Conservation (phyloP, 1,140 invertebrate genomes). For the Goniozus legneri region DNA sequence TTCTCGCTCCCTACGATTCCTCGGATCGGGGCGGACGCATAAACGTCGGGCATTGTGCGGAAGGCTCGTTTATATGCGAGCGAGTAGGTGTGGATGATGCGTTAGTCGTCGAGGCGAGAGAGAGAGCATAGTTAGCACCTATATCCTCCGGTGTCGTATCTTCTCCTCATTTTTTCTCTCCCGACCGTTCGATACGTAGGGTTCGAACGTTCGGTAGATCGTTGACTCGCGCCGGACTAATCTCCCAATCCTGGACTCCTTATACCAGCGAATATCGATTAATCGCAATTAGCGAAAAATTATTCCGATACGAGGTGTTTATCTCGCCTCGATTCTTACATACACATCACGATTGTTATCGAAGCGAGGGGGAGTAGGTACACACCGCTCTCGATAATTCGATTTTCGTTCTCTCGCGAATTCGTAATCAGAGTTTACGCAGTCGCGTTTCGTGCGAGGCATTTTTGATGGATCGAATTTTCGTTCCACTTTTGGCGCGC, state of each 20-base stretch:
- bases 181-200: too few species aligned
- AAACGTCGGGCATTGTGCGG: too few species aligned
- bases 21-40: too few species aligned
- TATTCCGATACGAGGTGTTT: too few species aligned
- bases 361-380: conserved; percentile 16
- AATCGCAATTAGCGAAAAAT: too few species aligned
- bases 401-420: background rate
- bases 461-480: conserved; percentile 2
- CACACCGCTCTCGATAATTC: conserved; percentile 10
- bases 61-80: too few species aligned
- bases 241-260: too few species aligned
- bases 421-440: conserved; percentile 6
- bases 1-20: too few species aligned
- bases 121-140: conserved; percentile 28
- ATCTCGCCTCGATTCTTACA: background rate
- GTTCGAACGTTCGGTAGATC: too few species aligned
- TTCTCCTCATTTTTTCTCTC: too few species aligned
- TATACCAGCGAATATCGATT: too few species aligned
- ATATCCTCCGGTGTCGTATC: conserved; percentile 18
- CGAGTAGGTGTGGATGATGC: background rate
- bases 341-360: conserved; percentile 3
- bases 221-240: too few species aligned
- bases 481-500: conserved; percentile 15
- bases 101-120: conserved; percentile 2
- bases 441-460: background rate